Percentiles rank a stretch among this genome's conserved stretches.
Evolutionary conservation across 2,113 vertebrate genomes (phyloP).

Genomic region (Oxyura jamaicensis): DNA sequence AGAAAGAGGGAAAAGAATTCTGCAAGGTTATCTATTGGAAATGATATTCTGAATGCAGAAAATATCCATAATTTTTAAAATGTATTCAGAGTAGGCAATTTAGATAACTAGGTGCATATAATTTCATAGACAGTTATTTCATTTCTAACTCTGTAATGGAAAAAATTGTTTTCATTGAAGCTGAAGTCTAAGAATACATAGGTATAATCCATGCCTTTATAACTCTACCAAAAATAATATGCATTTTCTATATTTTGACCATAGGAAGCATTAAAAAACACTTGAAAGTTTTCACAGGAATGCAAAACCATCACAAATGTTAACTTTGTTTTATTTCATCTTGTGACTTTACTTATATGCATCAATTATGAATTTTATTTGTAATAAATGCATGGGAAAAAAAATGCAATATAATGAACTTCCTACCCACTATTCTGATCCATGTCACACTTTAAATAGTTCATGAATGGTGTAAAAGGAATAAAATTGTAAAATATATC

Average conservation of each 20-base stretch:
- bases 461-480: not conserved
- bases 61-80: not conserved
- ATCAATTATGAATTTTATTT: not conserved
- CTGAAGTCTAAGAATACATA: not conserved
- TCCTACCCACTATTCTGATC: not conserved
- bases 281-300: not conserved
- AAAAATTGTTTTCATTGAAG: not conserved
- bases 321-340: not conserved
- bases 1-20: not conserved
- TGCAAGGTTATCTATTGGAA: not conserved
- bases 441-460: not conserved
- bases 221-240: not conserved
- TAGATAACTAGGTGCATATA: not conserved
- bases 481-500: not conserved
- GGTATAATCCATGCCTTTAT: not conserved
- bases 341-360: not conserved
- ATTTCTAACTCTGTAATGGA: not conserved
- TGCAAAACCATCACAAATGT: not conserved
- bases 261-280: not conserved
- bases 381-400: not conserved
- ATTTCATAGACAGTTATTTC: not conserved
- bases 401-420: not conserved
- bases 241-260: not conserved
- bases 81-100: not conserved
- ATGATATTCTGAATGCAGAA: not conserved